Conservation (phyloP, 2,888 invertebrate species). For the Cloeon dipterum region DNA sequence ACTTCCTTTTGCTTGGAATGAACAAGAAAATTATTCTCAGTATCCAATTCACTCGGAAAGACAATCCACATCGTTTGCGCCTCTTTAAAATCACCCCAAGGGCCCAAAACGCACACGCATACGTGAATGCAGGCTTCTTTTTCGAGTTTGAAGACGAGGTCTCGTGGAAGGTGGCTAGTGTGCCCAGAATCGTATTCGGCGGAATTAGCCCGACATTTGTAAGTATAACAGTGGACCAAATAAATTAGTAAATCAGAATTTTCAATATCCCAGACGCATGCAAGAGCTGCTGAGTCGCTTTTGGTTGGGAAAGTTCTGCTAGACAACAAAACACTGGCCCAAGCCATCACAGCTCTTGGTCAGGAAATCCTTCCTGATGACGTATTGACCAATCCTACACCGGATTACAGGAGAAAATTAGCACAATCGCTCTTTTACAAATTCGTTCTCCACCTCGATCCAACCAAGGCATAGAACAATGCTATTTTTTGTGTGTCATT, state of each 20-base stretch:
- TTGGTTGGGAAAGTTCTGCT: slow-evolving; percentile 23
- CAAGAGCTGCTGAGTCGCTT: slow-evolving; percentile 27
- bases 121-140: slow-evolving; percentile 50
- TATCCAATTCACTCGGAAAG: too few relatives aligned
- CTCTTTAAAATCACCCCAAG: slow-evolving; percentile 59
- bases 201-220: slow-evolving; percentile 29
- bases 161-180: slow-evolving; percentile 25
- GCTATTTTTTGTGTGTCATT: not conserved
- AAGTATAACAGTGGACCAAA: too few relatives aligned
- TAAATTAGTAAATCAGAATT: too few relatives aligned
- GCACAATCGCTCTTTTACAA: slow-evolving; percentile 64
- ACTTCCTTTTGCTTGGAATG: too few relatives aligned
- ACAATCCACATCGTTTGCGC: too few relatives aligned
- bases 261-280: slow-evolving; percentile 30
- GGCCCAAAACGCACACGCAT: slow-evolving; percentile 53
- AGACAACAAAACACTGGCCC: slow-evolving; percentile 20
- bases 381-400: slow-evolving; percentile 40
- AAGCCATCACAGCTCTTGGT: slow-evolving; percentile 25
- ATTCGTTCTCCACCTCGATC: slow-evolving; percentile 32
- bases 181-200: slow-evolving; percentile 38
- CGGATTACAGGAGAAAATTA: slow-evolving; percentile 40
- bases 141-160: slow-evolving; percentile 26
- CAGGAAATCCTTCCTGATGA: slow-evolving; percentile 38
- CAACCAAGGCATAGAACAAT: slow-evolving; percentile 18
- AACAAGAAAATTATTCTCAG: too few relatives aligned